phyloP scores from a whole-genome alignment of 2,888 invertebrate genomes.

The Cosmorhoe ocellata region DNA sequence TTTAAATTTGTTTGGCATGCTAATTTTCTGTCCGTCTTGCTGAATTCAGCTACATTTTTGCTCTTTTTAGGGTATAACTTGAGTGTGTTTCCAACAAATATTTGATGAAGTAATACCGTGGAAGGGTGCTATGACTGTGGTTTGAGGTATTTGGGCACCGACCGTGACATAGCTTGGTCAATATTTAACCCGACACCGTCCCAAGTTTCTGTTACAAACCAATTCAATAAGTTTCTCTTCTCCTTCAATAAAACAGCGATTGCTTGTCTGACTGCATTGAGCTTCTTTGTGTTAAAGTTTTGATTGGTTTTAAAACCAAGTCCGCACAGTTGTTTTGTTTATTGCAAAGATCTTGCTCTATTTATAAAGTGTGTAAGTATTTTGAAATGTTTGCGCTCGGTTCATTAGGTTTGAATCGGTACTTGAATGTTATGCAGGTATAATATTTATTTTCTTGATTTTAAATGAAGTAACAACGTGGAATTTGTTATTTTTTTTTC shows the following conservation, averaged over 20 bases:
- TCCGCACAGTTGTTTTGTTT: conserved; percentile 42
- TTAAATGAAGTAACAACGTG: no score
- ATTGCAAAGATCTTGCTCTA: conserved; percentile 14
- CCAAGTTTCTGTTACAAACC: conserved; percentile 55
- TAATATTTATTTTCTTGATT: no score
- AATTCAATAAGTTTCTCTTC: conserved; percentile 56
- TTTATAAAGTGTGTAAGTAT: conserved; percentile 10
- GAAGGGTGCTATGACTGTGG: conserved; percentile 21
- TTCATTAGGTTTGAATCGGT: no score
- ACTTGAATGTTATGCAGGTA: no score
- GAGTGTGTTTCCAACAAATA: conserved; percentile 1
- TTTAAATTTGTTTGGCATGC: conserved; percentile 30
- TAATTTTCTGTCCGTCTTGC: conserved; percentile 20
- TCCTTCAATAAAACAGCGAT: conserved; percentile 62
- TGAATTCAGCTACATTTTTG: conserved; percentile 17
- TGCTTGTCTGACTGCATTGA: conserved; percentile 58
- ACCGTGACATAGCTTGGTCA: conserved; percentile 39
- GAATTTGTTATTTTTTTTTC: no score
- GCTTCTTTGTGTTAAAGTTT: conserved; percentile 62
- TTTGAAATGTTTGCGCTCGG: conserved; percentile 17
- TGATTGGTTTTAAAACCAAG: conserved; percentile 64
- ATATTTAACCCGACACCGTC: conserved; percentile 52
- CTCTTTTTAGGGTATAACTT: neutral
- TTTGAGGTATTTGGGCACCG: conserved; percentile 30
- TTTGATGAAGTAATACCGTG: conserved; percentile 7